Percentiles rank a stretch among this genome's conserved stretches.
phyloP scores from a whole-genome alignment of 53 echinoderm and acorn worm species.

The Crossaster papposus region DNA sequence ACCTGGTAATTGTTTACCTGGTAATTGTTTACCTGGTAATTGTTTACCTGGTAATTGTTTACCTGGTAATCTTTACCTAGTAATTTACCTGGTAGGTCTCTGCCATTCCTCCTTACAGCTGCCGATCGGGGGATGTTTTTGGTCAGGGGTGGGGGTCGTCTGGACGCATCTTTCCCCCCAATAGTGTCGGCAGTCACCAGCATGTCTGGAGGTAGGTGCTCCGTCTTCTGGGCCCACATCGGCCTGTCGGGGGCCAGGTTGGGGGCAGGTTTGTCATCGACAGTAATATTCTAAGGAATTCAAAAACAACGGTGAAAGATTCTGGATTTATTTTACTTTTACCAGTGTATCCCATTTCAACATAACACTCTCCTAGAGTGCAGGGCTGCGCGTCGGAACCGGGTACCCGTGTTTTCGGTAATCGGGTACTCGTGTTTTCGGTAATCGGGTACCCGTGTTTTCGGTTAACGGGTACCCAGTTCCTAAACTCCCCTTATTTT shows the following conservation, averaged over 20 bases:
- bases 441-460: no score
- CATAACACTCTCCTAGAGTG: no score
- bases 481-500: no score
- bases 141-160: constrained; percentile 63
- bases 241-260: constrained; percentile 59
- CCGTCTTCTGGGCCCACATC: constrained; percentile 73
- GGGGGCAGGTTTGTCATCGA: constrained; percentile 26
- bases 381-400: no score
- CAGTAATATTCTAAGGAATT: constrained; percentile 10
- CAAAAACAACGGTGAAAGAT: background rate
- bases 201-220: constrained; percentile 41
- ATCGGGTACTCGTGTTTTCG: no score
- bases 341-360: no score
- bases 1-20: no score
- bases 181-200: constrained; percentile 61
- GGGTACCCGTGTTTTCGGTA: no score
- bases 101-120: constrained; percentile 43
- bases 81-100: constrained; percentile 52
- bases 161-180: constrained; percentile 73
- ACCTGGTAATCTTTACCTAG: no score
- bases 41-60: no score
- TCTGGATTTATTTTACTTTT: background rate
- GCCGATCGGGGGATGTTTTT: constrained; percentile 35
- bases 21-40: no score
- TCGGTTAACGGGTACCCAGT: no score